A percentile compares a stretch with the other conserved stretches of the same genome.
Evolutionary conservation across 2,113 vertebrate genomes (phyloP).

Genomic region (Xerus inauris): DNA sequence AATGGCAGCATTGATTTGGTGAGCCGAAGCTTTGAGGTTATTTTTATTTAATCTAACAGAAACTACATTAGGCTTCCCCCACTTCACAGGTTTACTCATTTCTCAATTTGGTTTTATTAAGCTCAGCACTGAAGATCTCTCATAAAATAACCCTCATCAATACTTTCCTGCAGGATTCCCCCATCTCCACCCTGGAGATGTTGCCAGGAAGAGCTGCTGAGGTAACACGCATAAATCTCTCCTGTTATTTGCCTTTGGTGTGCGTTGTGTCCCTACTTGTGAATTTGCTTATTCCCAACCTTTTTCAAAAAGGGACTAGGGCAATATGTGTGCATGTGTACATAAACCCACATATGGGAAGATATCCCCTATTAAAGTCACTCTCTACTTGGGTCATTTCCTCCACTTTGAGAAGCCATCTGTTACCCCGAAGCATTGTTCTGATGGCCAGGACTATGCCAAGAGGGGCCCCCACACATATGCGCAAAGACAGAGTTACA

Average conservation of each 20-base stretch:
- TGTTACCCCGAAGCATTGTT: background rate
- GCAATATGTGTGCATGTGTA: background rate
- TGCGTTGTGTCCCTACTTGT: background rate
- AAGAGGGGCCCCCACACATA: conserved; percentile 39
- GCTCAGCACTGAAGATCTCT: background rate
- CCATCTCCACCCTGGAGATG: background rate
- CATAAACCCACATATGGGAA: background rate
- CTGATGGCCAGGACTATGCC: background rate
- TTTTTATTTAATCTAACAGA: conserved; percentile 61
- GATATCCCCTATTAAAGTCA: background rate
- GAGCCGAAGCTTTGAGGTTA: conserved; percentile 18
- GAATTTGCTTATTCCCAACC: background rate
- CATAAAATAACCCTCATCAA: conserved; percentile 1
- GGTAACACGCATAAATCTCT: background rate
- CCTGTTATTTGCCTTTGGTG: background rate
- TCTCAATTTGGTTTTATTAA: conserved; percentile 62
- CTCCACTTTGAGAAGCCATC: conserved; percentile 8
- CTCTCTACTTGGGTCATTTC: background rate
- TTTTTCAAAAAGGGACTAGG: conserved; percentile 21
- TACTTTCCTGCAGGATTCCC: background rate
- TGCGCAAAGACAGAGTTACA: conserved; percentile 78
- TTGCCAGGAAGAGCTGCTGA: background rate
- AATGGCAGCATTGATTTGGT: conserved; percentile 21
- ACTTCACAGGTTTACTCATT: conserved; percentile 33
- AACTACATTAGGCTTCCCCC: background rate